Evolutionary conservation across 2,888 invertebrate species (phyloP), one percentile per base, ranked within the genome.

Genomic region (Parnassius apollo): DNA sequence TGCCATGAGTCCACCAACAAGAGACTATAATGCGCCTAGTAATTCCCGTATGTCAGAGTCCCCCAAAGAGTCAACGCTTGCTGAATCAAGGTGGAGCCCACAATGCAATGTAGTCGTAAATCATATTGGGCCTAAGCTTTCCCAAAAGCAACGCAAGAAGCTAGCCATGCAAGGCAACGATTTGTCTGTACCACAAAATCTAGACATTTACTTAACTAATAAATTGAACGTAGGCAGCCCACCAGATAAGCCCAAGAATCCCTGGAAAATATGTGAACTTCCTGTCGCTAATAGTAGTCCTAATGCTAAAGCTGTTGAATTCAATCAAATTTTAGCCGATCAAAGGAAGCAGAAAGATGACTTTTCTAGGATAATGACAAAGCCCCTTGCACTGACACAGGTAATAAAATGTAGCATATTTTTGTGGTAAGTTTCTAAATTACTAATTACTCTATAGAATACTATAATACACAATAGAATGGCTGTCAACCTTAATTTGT

Each of bases 361-460:
- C 74, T 93, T 93, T 68, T 93, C 94, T 2, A 94, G 95, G 76
- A 94, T 95, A 72, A 94, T 94, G 77, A 94, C 94, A 9, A 97
- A 97, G 80, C 94, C 95, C 0, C 88, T 97, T 35, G 83, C 88
- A 63, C 87, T 95, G 69, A 96, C 96, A 13, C 96, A 97, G 94
- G 96, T 96, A 88, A 9, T 1, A 61, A 44, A 35, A 35, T 35
- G 3, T 35, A 35, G 4, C 25, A 25, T 35, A 35, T 35, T 35
- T 35, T 2, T 35, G 7, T 7, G 35, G 35, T 35, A 35, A 25
- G 25, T 25, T 25, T 2, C 25, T 25, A 25, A 1, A 18, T 18
- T 18, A 18, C 18, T 18, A 18, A 18, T 18, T 18, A 18, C 18
- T 18, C 18, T 1, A 18, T 18, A 18, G 18, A 18, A 18, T 18